A percentile compares a stretch with the other conserved stretches of the same genome.
Evolutionary conservation across 2,113 vertebrate species (phyloP).

Genomic region (Gasterosteus nipponicus): DNA sequence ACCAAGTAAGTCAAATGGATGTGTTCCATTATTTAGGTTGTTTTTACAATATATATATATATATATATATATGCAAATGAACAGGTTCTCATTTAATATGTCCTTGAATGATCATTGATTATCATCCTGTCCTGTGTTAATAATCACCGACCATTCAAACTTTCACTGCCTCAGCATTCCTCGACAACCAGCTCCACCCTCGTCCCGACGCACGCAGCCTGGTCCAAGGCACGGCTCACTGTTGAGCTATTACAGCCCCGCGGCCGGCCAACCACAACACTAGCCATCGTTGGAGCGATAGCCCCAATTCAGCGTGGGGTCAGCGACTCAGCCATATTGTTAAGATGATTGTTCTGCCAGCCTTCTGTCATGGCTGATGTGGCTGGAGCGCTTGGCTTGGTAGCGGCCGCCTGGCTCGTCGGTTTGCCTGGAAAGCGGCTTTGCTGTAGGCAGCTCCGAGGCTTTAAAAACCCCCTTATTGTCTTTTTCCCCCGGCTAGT

Average conservation of each 20-base stretch:
- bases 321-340: constrained; percentile 81
- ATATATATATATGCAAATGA: neutral
- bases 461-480: constrained; percentile 81
- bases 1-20: neutral
- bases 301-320: constrained; percentile 76
- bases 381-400: constrained; percentile 78
- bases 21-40: constrained; percentile 13
- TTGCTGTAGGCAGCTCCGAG: constrained; percentile 83
- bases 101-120: constrained; percentile 2
- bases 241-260: constrained; percentile 73
- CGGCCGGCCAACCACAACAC: constrained; percentile 68
- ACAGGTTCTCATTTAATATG: neutral
- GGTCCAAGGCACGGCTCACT: constrained; percentile 64
- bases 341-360: constrained; percentile 84
- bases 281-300: constrained; percentile 76
- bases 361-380: constrained; percentile 82
- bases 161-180: constrained; percentile 61
- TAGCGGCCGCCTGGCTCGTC: constrained; percentile 70
- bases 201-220: constrained; percentile 41
- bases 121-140: constrained; percentile 22
- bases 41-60: neutral
- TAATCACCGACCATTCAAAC: constrained; percentile 26
- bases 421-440: constrained; percentile 77
- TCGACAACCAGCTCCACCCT: constrained; percentile 59
- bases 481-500: constrained; percentile 78